These are phyloP conservation scores for Uria aalge DNA, from an alignment of 2,113 vertebrate species.

Conservation along the genomic window DNA sequence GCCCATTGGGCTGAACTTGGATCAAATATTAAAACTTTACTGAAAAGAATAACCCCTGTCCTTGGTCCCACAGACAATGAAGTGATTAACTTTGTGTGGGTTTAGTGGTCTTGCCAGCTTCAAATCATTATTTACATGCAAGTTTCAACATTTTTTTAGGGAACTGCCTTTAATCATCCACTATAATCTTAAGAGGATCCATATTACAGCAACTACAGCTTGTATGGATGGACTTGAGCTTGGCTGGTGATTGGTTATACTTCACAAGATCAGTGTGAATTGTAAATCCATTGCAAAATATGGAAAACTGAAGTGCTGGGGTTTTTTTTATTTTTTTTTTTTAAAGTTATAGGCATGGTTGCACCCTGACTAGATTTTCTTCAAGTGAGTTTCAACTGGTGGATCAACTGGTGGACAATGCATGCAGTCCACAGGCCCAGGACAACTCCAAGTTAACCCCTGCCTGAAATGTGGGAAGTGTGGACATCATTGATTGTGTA, in stretches of 20 bases:
- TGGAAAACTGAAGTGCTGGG: not conserved
- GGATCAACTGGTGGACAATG: not conserved
- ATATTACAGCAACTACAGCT: not conserved
- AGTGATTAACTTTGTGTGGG: not conserved
- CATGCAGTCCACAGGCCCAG: not conserved
- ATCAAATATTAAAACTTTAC: not conserved
- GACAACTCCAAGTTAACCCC: not conserved
- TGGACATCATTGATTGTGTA: not conserved
- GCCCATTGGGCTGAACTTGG: not conserved
- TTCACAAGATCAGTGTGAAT: not conserved
- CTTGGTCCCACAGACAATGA: not conserved
- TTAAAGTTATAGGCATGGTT: not conserved
- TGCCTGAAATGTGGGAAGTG: fast-evolving
- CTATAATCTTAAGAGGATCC: not conserved
- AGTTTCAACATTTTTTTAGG: not conserved
- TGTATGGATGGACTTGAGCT: not conserved
- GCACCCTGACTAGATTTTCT: not conserved
- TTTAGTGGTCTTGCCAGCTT: not conserved
- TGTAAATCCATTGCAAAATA: not conserved
- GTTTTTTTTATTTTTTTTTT: not conserved
- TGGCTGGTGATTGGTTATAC: not conserved
- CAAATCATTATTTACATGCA: not conserved
- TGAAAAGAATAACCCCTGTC: not conserved
- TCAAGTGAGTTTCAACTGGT: not conserved
- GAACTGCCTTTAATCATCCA: not conserved